A percentile compares a stretch with the other conserved stretches of the same genome.
Conservation (phyloP, 1,140 invertebrate genomes). For the Trichomalopsis sarcophagae region DNA sequence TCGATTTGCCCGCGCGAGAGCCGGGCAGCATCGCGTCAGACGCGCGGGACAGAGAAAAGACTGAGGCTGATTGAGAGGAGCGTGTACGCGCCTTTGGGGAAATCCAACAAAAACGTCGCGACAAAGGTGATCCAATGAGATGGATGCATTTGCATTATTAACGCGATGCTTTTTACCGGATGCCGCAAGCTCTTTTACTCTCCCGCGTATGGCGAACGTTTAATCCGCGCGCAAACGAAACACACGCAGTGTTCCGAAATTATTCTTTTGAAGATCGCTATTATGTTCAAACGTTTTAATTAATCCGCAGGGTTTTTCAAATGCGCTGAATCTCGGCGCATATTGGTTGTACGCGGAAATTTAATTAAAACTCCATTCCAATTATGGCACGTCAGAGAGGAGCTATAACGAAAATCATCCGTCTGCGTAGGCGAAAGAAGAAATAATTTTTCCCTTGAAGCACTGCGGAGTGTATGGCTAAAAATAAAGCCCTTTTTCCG, state of each 20-base stretch:
- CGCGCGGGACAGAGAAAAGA: background rate
- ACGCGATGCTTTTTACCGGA: background rate
- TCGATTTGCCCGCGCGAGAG: too few relatives aligned
- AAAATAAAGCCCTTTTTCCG: background rate
- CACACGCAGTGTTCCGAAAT: too few relatives aligned
- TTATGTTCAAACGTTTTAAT: background rate
- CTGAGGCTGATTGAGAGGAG: background rate
- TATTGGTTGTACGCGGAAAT: background rate
- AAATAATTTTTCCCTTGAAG: background rate
- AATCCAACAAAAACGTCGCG: background rate
- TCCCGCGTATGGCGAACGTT: too few relatives aligned
- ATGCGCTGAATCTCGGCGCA: background rate
- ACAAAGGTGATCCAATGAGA: background rate
- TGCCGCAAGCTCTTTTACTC: too few relatives aligned
- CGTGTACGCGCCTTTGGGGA: background rate
- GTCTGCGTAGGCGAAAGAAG: background rate
- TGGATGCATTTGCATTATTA: background rate
- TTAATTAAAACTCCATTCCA: slow-evolving; percentile 1
- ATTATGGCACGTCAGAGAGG: background rate
- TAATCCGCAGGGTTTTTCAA: background rate
- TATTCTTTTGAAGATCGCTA: background rate
- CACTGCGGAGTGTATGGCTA: too few relatives aligned
- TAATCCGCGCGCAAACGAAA: too few relatives aligned
- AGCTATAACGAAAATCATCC: too few relatives aligned
- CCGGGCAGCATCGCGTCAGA: background rate